Evolutionary conservation across 2,888 invertebrate genomes (phyloP).

Genomic region (Acrocyrtus sp.): DNA sequence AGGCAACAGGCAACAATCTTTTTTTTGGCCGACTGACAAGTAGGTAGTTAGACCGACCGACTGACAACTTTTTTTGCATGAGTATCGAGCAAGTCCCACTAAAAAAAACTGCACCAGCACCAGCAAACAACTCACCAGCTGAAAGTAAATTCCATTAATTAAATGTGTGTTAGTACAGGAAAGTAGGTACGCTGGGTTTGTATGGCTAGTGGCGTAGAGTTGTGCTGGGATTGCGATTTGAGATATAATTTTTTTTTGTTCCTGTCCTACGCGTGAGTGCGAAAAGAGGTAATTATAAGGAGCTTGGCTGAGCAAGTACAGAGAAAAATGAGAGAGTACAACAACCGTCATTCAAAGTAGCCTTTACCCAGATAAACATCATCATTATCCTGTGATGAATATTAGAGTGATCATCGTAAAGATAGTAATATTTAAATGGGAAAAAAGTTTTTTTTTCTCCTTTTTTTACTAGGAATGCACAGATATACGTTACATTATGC

Average conservation of each 20-base stretch:
- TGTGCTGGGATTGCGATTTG: slow-evolving; percentile 18
- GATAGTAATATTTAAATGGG: no score
- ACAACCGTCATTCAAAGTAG: slow-evolving; percentile 50
- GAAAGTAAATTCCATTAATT: slow-evolving; percentile 13
- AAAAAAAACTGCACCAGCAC: background rate
- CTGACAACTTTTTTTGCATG: slow-evolving; percentile 44
- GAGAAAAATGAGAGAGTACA: slow-evolving; percentile 35
- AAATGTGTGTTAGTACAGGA: background rate
- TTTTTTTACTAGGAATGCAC: no score
- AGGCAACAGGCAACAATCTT: background rate
- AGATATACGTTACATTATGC: no score
- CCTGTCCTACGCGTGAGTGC: background rate
- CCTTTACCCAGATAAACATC: slow-evolving; percentile 49
- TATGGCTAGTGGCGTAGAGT: background rate
- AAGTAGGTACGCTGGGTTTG: slow-evolving; percentile 6
- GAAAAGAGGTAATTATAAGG: slow-evolving; percentile 1
- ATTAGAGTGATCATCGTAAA: no score
- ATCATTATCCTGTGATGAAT: slow-evolving; percentile 20
- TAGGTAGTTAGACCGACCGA: slow-evolving; percentile 20
- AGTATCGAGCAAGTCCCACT: slow-evolving; percentile 7
- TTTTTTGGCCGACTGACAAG: slow-evolving; percentile 1
- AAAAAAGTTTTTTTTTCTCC: no score
- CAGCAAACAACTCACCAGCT: slow-evolving; percentile 12
- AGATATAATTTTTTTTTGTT: no score
- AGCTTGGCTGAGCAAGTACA: slow-evolving; percentile 3